Percentiles rank a stretch among this genome's conserved stretches.
Conservation (phyloP, 37 sponge, comb jelly and placozoan species). For the Ianthella basta region DNA sequence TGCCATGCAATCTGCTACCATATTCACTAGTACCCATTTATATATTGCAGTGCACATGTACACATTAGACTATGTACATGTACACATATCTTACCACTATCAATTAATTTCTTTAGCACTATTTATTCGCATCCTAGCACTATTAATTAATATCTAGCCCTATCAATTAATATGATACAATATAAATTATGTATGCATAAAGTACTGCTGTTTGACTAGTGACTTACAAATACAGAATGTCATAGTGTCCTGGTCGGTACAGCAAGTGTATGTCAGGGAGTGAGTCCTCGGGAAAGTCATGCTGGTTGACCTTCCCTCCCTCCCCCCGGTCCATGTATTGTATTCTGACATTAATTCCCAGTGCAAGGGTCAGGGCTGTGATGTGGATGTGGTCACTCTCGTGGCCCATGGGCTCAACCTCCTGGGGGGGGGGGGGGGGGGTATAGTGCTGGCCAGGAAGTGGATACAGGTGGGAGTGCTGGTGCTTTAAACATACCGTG, state of each 20-base stretch:
- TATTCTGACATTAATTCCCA: slow-evolving; percentile 82
- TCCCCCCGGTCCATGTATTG: slow-evolving; percentile 97
- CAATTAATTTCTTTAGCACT: no score
- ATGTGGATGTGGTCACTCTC: slow-evolving; percentile 99
- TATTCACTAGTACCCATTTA: no score
- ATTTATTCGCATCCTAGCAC: no score
- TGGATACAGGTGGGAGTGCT: no score
- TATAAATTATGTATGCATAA: background rate
- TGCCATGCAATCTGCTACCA: no score
- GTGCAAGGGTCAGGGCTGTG: slow-evolving; percentile 81
- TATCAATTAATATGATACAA: background rate
- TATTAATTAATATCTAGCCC: no score
- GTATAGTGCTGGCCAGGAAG: no score
- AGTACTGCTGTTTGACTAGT: background rate
- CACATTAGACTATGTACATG: no score
- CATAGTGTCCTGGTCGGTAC: slow-evolving; percentile 98
- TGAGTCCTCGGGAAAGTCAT: slow-evolving; percentile 85
- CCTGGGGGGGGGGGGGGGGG: slow-evolving; percentile 48
- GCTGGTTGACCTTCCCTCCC: slow-evolving; percentile 80
- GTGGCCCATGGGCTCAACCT: slow-evolving; percentile 95
- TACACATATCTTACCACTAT: no score
- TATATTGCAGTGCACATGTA: no score
- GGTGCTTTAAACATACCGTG: no score
- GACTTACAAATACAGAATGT: slow-evolving; percentile 79
- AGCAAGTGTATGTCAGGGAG: slow-evolving; percentile 78